These are phyloP conservation scores for Ruditapes philippinarum DNA, from an alignment of 1,140 invertebrate species.

Conservation along the genomic window DNA sequence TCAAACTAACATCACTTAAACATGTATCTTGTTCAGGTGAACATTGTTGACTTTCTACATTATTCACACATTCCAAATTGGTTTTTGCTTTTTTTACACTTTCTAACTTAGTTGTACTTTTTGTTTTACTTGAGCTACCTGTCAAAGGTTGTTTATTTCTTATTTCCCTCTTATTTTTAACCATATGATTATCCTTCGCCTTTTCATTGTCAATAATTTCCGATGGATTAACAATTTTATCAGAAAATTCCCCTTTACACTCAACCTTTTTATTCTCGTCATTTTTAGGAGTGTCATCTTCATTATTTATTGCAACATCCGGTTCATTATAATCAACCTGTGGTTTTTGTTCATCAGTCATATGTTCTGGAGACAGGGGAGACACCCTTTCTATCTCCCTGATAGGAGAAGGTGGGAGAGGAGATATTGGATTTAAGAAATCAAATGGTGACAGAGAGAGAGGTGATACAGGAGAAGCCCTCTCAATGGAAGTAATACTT, in stretches of 20 bases:
- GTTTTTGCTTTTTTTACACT: no score
- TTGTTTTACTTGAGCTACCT: neutral
- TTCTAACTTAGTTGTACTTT: neutral
- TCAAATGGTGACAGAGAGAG: conserved; percentile 53
- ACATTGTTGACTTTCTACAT: no score
- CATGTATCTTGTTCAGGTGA: neutral
- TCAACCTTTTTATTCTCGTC: neutral
- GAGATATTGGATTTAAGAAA: conserved; percentile 54
- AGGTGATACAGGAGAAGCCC: conserved; percentile 49
- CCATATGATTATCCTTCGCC: neutral
- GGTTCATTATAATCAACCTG: neutral
- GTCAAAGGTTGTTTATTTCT: no score
- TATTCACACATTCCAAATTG: no score
- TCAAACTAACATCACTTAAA: neutral
- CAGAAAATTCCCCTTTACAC: neutral
- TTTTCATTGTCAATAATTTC: neutral
- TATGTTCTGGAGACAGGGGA: conserved; percentile 11
- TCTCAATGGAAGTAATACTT: conserved; percentile 28
- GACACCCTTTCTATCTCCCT: conserved; percentile 38
- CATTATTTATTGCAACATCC: neutral
- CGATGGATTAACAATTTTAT: neutral
- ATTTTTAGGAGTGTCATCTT: neutral
- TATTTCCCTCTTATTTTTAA: neutral
- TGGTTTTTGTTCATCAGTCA: neutral
- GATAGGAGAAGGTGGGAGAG: conserved; percentile 56